A percentile compares a stretch with the other conserved stretches of the same genome.
phyloP scores from a whole-genome alignment of 2,797 vertebrate genomes.

The Lemur catta region DNA sequence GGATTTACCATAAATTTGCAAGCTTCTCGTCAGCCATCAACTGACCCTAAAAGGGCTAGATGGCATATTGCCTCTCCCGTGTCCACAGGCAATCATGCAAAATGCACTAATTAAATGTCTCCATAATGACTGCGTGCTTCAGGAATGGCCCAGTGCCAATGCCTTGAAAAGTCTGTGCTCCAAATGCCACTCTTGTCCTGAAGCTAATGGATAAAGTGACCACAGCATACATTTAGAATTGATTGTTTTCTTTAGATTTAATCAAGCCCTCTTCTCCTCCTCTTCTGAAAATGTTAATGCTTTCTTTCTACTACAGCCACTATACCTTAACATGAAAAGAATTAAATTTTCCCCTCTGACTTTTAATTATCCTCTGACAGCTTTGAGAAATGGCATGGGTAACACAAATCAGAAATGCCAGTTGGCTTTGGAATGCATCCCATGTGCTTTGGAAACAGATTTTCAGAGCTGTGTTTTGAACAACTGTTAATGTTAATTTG shows the following conservation, averaged over 20 bases:
- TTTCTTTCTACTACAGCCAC: constrained; percentile 40
- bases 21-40: constrained; percentile 9
- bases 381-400: constrained; percentile 62
- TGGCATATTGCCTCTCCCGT: constrained; percentile 42
- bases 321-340: constrained; percentile 60
- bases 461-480: constrained; percentile 69
- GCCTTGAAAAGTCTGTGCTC: constrained; percentile 64
- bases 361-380: constrained; percentile 72
- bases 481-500: constrained; percentile 61
- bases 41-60: constrained; percentile 52
- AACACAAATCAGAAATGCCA: constrained; percentile 70
- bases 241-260: constrained; percentile 72
- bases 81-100: constrained; percentile 65
- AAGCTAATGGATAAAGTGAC: constrained; percentile 69
- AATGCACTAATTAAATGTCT: constrained; percentile 77
- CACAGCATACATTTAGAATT: constrained; percentile 43
- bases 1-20: constrained; percentile 37
- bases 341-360: constrained; percentile 54
- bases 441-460: constrained; percentile 62
- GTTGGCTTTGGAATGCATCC: constrained; percentile 64
- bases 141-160: constrained; percentile 66
- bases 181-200: constrained; percentile 60
- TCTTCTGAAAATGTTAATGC: constrained; percentile 56
- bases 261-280: constrained; percentile 36
- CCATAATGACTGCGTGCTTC: constrained; percentile 62